Conservation (phyloP, 2,888 invertebrate species). For the Epirrhoe tristata region DNA sequence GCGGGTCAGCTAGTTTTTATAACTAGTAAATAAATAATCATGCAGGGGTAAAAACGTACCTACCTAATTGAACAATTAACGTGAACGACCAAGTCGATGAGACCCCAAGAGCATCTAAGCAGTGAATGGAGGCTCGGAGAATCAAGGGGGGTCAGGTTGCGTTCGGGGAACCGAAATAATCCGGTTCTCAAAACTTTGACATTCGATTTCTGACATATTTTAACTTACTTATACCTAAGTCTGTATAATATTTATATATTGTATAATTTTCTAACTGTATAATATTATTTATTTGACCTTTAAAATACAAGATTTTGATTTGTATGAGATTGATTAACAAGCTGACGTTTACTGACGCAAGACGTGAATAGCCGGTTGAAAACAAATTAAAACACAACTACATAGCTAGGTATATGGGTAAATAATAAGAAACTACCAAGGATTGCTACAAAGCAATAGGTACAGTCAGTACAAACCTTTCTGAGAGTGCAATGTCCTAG, state of each 20-base stretch:
- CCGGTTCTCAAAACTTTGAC: too few species aligned
- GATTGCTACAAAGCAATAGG: not conserved
- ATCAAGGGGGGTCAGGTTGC: conserved; percentile 54
- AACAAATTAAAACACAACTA: not conserved
- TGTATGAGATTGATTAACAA: not conserved
- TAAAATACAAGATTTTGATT: conserved; percentile 5
- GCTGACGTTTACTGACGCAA: conserved; percentile 26
- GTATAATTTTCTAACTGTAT: not conserved
- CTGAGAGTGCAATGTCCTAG: not conserved
- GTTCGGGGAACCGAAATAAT: too few species aligned
- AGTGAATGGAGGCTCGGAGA: conserved; percentile 43
- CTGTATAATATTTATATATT: not conserved
- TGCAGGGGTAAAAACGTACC: too few species aligned
- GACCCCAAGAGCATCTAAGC: conserved; percentile 43
- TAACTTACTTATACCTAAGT: too few species aligned
- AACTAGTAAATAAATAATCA: too few species aligned
- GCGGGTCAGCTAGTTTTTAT: too few species aligned
- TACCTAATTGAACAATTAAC: conserved; percentile 83
- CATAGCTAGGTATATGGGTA: not conserved
- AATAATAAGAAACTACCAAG: not conserved
- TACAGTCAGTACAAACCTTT: not conserved
- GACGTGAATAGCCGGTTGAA: conserved; percentile 40
- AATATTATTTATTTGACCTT: not conserved
- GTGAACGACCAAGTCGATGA: conserved; percentile 62
- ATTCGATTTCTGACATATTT: too few species aligned